phyloP scores from a whole-genome alignment of 2,888 invertebrate species.

The Colostygia pectinataria region DNA sequence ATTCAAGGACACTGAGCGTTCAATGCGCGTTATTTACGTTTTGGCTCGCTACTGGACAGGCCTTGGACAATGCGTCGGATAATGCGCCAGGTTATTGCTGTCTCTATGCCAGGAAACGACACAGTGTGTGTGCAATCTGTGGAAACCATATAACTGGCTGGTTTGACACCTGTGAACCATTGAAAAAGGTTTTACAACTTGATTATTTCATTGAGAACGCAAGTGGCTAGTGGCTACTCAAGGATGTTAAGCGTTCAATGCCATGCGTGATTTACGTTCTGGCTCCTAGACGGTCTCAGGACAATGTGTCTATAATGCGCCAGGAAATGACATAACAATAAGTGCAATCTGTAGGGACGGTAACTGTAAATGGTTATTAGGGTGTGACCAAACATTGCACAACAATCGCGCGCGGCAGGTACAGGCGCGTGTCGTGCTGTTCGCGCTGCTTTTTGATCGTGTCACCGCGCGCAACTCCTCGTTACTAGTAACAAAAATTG shows the following conservation, averaged over 20 bases:
- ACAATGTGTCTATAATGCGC: conserved; percentile 25
- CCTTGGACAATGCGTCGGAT: conserved; percentile 29
- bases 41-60: conserved; percentile 30
- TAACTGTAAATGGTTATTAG: no score
- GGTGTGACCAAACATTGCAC: no score
- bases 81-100: conserved; percentile 25
- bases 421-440: no score
- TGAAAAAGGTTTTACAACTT: background rate
- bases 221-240: conserved; percentile 12
- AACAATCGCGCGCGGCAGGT: no score
- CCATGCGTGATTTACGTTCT: no score
- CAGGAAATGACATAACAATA: conserved; percentile 11
- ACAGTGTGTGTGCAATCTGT: conserved; percentile 11
- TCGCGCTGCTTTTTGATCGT: no score
- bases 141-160: conserved; percentile 2
- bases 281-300: conserved; percentile 18
- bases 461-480: no score
- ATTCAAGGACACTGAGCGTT: conserved; percentile 27
- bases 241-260: conserved; percentile 12
- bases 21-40: conserved; percentile 24
- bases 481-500: no score
- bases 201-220: conserved; percentile 5
- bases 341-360: background rate
- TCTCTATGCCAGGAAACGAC: conserved; percentile 21
- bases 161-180: background rate